Conservation (phyloP, 2,888 invertebrate genomes). For the Ditula angustiorana region DNA sequence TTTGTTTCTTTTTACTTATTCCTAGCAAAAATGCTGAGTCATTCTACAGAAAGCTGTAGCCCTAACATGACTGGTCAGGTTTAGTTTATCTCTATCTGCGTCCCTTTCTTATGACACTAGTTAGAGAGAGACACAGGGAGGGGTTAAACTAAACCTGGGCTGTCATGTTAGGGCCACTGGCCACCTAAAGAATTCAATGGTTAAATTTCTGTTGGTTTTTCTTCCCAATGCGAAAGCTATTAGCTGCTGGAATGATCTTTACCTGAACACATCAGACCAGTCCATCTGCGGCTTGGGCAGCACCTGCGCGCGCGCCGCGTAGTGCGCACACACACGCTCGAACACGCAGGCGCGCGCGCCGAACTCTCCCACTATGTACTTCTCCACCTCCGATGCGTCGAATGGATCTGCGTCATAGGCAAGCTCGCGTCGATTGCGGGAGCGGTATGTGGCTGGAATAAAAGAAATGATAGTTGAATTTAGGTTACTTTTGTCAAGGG, state of each 20-base stretch:
- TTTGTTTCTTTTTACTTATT: no score
- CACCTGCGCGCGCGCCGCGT: constrained; percentile 85
- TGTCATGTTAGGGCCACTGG: no score
- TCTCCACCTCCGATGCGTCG: constrained; percentile 91
- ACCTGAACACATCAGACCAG: constrained; percentile 93
- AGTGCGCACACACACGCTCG: constrained; percentile 90
- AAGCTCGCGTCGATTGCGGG: constrained; percentile 86
- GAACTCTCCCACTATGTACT: constrained; percentile 90
- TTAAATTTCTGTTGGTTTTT: neutral
- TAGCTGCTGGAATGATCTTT: constrained; percentile 48
- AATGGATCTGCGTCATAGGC: constrained; percentile 62
- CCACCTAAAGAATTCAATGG: no score
- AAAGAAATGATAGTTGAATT: neutral
- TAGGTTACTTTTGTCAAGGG: neutral
- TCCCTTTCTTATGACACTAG: no score
- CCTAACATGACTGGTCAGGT: no score
- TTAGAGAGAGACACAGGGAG: no score
- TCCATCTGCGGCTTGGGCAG: constrained; percentile 83
- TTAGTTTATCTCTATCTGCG: no score
- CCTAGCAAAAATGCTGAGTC: no score
- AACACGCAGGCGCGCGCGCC: constrained; percentile 92
- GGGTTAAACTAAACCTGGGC: no score
- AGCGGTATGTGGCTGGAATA: constrained; percentile 89
- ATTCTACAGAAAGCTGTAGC: no score
- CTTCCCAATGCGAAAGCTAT: neutral